These are phyloP conservation scores for Zoanthus sociatus DNA, from an alignment of 92 coral and sea anemone genomes.

Conservation along the genomic window DNA sequence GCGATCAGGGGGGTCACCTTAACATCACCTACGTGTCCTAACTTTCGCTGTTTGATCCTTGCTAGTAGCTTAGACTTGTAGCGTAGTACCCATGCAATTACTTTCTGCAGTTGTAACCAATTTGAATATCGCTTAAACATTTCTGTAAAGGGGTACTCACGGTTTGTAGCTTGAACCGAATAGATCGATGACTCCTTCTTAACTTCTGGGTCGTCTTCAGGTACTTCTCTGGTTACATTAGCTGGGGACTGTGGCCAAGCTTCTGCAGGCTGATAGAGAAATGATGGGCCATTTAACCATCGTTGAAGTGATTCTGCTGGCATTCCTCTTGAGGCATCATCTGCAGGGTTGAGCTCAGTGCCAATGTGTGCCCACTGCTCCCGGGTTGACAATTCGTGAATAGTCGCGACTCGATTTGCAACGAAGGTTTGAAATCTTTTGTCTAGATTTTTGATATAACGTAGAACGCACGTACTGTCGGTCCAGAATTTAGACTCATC, in stretches of 20 bases:
- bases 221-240: constrained; percentile 15
- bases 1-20: constrained; percentile 17
- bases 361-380: constrained; percentile 55
- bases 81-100: constrained; percentile 44
- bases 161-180: not conserved
- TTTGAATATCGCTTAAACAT: constrained; percentile 35
- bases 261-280: constrained; percentile 31
- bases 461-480: not conserved
- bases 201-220: constrained; percentile 28
- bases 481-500: constrained; percentile 48
- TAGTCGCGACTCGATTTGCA: constrained; percentile 42
- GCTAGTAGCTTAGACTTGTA: constrained; percentile 38
- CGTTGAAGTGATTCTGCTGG: too few relatives aligned
- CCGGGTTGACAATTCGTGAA: constrained; percentile 42
- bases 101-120: constrained; percentile 31
- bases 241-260: constrained; percentile 43
- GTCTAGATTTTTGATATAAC: constrained; percentile 35
- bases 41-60: constrained; percentile 4
- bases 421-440: constrained; percentile 43
- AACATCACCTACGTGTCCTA: not conserved
- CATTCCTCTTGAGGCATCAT: constrained; percentile 19
- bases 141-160: not conserved
- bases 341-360: constrained; percentile 49
- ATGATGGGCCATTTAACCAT: constrained; percentile 18
- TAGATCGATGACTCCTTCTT: not conserved